Conservation (phyloP, 2,888 invertebrate species). For the Acheta domesticus region DNA sequence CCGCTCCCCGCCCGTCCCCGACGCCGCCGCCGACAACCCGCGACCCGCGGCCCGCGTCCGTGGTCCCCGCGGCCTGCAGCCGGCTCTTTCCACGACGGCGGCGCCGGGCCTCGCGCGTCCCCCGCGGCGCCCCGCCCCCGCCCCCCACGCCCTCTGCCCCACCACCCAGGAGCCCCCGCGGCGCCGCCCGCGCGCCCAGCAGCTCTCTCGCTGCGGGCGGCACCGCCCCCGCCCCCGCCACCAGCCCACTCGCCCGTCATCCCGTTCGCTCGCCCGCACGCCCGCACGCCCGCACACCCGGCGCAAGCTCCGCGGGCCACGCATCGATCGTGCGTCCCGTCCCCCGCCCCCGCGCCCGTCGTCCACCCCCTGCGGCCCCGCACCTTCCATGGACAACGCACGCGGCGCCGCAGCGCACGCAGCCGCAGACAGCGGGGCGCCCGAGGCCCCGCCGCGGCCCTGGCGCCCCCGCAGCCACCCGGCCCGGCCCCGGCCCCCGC, state of each 20-base stretch:
- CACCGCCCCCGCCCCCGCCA: not conserved
- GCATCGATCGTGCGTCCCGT: too few species aligned
- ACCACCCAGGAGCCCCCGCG: not conserved
- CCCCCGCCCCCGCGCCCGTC: not conserved
- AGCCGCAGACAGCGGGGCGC: not conserved
- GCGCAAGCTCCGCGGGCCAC: too few species aligned
- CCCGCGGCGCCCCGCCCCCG: not conserved
- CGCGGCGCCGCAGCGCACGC: not conserved
- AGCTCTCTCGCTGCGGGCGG: not conserved
- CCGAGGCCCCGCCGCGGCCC: not conserved
- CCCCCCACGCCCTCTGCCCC: not conserved
- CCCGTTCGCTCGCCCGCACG: not conserved
- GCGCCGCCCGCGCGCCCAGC: not conserved
- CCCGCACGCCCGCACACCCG: not conserved
- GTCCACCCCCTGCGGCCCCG: not conserved
- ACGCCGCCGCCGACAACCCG: not conserved
- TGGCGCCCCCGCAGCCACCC: not conserved
- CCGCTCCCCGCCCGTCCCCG: not conserved
- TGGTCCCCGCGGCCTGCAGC: slow-evolving; percentile 18
- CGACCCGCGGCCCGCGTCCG: slow-evolving; percentile 11
- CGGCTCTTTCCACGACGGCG: slow-evolving; percentile 4
- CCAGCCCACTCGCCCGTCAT: not conserved
- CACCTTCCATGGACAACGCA: not conserved
- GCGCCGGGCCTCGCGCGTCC: not conserved
- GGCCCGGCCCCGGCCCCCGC: not conserved